A percentile compares a stretch with the other conserved stretches of the same genome.
These are phyloP conservation scores for Rhabdomys pumilio DNA, from an alignment of 2,797 vertebrate species.

Conservation along the genomic window DNA sequence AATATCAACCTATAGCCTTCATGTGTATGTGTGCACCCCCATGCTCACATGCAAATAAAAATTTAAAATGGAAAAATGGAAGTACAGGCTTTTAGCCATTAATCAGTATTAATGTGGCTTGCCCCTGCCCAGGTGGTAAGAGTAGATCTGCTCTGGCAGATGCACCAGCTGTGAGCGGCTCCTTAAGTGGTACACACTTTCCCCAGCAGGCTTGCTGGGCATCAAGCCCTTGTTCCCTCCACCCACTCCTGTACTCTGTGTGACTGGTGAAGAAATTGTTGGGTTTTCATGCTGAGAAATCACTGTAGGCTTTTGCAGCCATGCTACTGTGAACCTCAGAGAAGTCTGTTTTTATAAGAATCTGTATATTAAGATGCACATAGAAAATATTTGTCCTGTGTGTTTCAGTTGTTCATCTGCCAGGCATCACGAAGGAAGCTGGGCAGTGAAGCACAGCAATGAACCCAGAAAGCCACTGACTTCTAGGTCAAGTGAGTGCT, in stretches of 20 bases:
- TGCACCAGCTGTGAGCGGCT: not conserved
- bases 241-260: not conserved
- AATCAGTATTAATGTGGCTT: not conserved
- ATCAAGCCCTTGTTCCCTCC: fast-evolving
- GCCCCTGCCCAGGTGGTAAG: not conserved
- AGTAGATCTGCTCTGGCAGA: not conserved
- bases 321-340: not conserved
- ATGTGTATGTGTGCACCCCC: not conserved
- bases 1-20: not conserved
- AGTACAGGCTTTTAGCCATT: not conserved
- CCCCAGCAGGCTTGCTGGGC: not conserved
- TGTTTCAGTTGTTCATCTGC: constrained; percentile 39
- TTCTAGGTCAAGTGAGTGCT: constrained; percentile 34
- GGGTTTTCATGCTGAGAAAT: constrained; percentile 34
- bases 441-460: not conserved
- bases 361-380: constrained; percentile 63
- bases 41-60: not conserved
- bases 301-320: not conserved
- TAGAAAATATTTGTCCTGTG: constrained; percentile 74
- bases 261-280: not conserved
- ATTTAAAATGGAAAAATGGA: not conserved
- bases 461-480: constrained; percentile 53
- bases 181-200: not conserved
- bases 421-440: constrained; percentile 54
- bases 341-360: constrained; percentile 50